These are phyloP conservation scores for Gandaritis pyraliata DNA, from an alignment of 2,888 invertebrate genomes.

Conservation along the genomic window DNA sequence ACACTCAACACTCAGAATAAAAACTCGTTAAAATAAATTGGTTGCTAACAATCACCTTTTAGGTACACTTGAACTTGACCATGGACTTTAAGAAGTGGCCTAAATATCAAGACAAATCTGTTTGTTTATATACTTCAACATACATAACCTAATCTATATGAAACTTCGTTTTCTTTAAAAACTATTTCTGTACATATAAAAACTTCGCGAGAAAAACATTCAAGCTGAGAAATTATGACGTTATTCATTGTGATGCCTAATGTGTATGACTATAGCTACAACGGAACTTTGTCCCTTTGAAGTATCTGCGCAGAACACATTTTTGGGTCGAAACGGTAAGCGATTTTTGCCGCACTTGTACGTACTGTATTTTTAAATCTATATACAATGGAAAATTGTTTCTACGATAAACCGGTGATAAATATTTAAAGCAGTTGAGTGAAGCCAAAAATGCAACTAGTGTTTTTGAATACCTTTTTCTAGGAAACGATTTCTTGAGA, in stretches of 20 bases:
- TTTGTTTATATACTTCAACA: constrained; percentile 30
- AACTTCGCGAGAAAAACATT: no score
- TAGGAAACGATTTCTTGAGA: constrained; percentile 26
- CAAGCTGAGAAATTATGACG: no score
- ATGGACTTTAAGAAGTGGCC: constrained; percentile 54
- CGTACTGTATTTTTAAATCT: no score
- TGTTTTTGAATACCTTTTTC: constrained; percentile 20
- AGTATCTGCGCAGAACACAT: no score
- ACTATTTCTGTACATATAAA: no score
- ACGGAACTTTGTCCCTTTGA: no score
- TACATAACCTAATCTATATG: constrained; percentile 13
- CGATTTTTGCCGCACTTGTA: no score
- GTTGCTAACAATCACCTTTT: constrained; percentile 50
- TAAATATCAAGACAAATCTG: constrained; percentile 42
- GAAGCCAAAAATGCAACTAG: constrained; percentile 13
- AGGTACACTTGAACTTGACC: constrained; percentile 56
- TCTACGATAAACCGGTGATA: neutral
- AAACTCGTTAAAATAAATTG: constrained; percentile 31
- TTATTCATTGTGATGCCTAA: no score
- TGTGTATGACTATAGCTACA: no score
- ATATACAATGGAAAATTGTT: no score
- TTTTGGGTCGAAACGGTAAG: no score
- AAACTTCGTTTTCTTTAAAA: neutral
- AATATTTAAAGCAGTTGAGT: neutral
- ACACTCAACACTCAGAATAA: constrained; percentile 13